Base-by-base conservation (phyloP, 1,140 invertebrate genomes). In the Pogonus chalceus region DNA sequence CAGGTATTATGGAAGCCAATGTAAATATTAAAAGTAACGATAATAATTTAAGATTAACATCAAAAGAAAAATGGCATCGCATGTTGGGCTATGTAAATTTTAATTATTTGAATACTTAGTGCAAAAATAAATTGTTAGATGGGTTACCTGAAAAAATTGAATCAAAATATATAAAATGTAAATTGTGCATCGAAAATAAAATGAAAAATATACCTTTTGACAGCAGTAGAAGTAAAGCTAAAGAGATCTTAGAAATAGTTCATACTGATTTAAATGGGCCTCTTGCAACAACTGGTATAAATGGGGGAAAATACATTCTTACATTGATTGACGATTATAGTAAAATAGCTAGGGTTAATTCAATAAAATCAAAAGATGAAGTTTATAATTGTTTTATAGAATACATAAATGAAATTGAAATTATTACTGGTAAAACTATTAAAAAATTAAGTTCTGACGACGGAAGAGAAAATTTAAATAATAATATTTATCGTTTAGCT, bases 361-460 rank as follows among this genome's bases (percentile, higher is more conserved):
- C n/a, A n/a, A n/a, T n/a, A n/a, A n/a, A n/a, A n/a, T n/a, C n/a
- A n/a, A n/a, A n/a, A n/a, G n/a, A n/a, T n/a, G n/a, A n/a, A n/a
- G n/a, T n/a, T n/a, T n/a, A 63, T n/a, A n/a, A 61, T 46, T 61
- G 58, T 53, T 59, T 65, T 49, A 21, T 54, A 39, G 35, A 63
- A 10, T 63, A 59, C 56, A 23, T 61, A 18, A 57, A 60, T 55
- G n/a, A 21, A 47, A 50, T 56, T 12, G 52, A 64, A 60, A 67
- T 61, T 53, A 48, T 63, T 23, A 64, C 62, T 10, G 59, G 56
- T 10, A 58, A 62, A 52, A 64, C 58, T 60, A 58, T 69, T 52
- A 69, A 66, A 61, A 20, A 58, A 51, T 31, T 71, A 23, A 61
- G 64, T 26, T 72, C 67, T 54, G 68, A 74, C 55, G 71, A 71